Percentiles rank a stretch among this genome's conserved stretches.
These are phyloP conservation scores for Larimichthys polyactis DNA, from an alignment of 2,113 vertebrate species.

Conservation along the genomic window DNA sequence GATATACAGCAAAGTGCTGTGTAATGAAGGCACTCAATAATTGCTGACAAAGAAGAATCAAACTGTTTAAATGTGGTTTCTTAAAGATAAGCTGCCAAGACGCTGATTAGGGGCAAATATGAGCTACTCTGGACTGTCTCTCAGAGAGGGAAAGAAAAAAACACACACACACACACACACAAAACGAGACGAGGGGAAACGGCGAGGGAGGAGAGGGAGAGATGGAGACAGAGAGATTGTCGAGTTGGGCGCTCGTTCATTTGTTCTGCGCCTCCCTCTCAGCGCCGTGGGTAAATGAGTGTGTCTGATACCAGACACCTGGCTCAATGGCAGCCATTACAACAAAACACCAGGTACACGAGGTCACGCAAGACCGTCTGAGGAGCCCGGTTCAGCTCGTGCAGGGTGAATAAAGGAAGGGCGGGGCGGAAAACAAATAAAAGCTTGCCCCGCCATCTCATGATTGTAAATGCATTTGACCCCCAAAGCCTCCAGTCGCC, in stretches of 20 bases:
- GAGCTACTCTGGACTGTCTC: constrained; percentile 18
- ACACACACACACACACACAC: not conserved
- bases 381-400: constrained; percentile 8
- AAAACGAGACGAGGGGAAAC: no score
- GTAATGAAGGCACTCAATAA: constrained; percentile 43
- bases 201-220: not conserved
- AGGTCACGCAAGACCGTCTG: constrained; percentile 7
- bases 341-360: constrained; percentile 35
- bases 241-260: constrained; percentile 9
- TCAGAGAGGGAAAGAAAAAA: not conserved
- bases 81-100: constrained; percentile 45
- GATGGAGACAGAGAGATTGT: constrained; percentile 7
- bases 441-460: constrained; percentile 73
- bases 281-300: not conserved
- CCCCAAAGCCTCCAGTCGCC: not conserved
- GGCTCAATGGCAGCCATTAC: constrained; percentile 13
- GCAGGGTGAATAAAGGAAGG: not conserved
- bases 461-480: constrained; percentile 71
- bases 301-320: constrained; percentile 24
- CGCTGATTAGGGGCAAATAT: constrained; percentile 39
- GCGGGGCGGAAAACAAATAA: constrained; percentile 74
- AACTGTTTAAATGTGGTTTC: constrained; percentile 32
- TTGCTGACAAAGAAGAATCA: constrained; percentile 35
- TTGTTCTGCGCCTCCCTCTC: not conserved
- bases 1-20: constrained; percentile 20